phyloP scores from a whole-genome alignment of 2,113 vertebrate species.

The Genyomyrus donnyi region DNA sequence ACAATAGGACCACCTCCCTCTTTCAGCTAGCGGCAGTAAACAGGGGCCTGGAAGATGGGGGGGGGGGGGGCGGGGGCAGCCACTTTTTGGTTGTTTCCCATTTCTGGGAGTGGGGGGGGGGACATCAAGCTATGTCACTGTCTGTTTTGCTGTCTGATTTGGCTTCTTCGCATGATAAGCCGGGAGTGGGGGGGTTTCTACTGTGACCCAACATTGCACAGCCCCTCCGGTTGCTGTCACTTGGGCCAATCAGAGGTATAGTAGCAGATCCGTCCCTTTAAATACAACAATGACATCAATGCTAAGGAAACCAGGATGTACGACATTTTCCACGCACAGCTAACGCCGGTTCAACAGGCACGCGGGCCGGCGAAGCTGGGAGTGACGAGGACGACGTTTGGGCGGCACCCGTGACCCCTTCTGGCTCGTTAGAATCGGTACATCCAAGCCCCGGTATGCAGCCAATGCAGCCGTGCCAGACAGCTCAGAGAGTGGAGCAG shows the following conservation, averaged over 20 bases:
- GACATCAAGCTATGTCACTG: neutral
- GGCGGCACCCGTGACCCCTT: neutral
- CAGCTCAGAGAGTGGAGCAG: neutral
- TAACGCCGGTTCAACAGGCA: neutral
- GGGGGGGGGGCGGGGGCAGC: neutral
- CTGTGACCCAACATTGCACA: neutral
- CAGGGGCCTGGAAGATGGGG: neutral
- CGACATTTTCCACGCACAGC: neutral
- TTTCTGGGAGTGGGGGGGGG: neutral
- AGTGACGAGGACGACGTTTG: neutral
- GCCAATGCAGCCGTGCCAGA: neutral
- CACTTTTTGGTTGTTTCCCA: neutral
- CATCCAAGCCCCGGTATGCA: neutral
- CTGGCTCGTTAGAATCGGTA: neutral
- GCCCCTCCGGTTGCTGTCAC: neutral
- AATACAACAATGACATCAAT: neutral
- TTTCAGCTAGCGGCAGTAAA: neutral
- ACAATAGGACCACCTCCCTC: neutral
- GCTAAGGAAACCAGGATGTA: neutral
- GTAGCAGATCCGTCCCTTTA: neutral
- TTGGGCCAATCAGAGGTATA: neutral
- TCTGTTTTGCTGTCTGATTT: neutral
- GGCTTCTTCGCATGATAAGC: neutral
- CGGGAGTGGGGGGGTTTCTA: neutral
- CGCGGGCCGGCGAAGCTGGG: neutral